Conservation (phyloP, 2,113 vertebrate genomes). For the Apus apus region DNA sequence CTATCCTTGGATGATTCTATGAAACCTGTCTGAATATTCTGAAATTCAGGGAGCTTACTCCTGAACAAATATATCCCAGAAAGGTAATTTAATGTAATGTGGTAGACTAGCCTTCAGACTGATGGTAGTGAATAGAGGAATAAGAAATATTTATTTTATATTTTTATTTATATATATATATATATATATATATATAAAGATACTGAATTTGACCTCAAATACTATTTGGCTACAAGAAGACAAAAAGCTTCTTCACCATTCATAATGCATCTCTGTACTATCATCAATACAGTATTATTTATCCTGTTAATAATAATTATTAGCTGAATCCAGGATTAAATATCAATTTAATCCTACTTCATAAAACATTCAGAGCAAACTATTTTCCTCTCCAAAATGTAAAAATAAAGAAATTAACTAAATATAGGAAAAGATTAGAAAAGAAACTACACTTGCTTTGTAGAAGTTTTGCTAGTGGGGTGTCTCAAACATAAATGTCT, state of each 20-base stretch:
- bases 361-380: neutral
- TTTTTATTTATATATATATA: neutral
- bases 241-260: neutral
- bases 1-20: neutral
- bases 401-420: neutral
- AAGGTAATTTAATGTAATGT: neutral
- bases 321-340: neutral
- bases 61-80: neutral
- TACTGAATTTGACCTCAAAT: neutral
- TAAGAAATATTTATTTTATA: neutral
- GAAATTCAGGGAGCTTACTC: neutral
- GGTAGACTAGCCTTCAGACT: neutral
- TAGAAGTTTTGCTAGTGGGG: neutral
- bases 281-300: neutral
- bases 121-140: neutral
- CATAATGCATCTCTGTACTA: neutral
- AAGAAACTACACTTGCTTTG: neutral
- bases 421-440: neutral
- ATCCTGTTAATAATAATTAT: neutral
- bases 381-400: neutral
- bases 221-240: neutral
- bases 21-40: fast-evolving
- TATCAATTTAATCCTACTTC: neutral
- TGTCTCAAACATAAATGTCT: neutral
- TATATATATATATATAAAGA: neutral